These are phyloP conservation scores for Furnarius figulus DNA, from an alignment of 2,113 vertebrate genomes.

Conservation along the genomic window DNA sequence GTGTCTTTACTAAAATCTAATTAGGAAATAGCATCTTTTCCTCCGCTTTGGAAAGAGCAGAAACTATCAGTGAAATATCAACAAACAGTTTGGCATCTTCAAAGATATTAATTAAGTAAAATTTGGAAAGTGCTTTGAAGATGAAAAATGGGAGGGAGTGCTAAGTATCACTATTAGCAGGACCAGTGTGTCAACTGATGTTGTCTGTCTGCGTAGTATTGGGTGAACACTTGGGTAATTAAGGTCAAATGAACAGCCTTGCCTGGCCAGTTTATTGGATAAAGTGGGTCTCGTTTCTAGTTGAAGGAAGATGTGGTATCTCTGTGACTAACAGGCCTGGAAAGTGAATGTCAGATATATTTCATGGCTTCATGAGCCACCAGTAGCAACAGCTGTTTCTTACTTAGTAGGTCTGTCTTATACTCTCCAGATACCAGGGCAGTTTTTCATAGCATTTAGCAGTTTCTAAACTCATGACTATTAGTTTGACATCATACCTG, in stretches of 20 bases:
- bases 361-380: background rate
- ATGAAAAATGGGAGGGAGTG: conserved; percentile 61
- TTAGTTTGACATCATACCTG: background rate
- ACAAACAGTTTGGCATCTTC: conserved; percentile 66
- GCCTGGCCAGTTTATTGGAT: conserved; percentile 42
- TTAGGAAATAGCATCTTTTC: conserved; percentile 61
- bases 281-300: background rate
- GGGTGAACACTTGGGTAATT: conserved; percentile 66
- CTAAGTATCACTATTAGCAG: conserved; percentile 63
- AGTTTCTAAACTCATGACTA: background rate
- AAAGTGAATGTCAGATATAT: conserved; percentile 4
- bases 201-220: conserved; percentile 62
- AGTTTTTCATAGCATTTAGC: background rate
- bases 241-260: conserved; percentile 39
- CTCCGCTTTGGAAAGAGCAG: conserved; percentile 53
- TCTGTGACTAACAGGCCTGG: background rate
- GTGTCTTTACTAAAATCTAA: conserved; percentile 37
- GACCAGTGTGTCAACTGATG: conserved; percentile 52
- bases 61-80: conserved; percentile 67
- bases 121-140: conserved; percentile 75
- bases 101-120: conserved; percentile 71
- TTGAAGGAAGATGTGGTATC: conserved; percentile 26
- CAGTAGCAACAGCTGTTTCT: background rate
- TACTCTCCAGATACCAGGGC: background rate
- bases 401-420: background rate